A percentile compares a stretch with the other conserved stretches of the same genome.
Conservation (phyloP, 2,888 invertebrate genomes). For the Carcina quercana region DNA sequence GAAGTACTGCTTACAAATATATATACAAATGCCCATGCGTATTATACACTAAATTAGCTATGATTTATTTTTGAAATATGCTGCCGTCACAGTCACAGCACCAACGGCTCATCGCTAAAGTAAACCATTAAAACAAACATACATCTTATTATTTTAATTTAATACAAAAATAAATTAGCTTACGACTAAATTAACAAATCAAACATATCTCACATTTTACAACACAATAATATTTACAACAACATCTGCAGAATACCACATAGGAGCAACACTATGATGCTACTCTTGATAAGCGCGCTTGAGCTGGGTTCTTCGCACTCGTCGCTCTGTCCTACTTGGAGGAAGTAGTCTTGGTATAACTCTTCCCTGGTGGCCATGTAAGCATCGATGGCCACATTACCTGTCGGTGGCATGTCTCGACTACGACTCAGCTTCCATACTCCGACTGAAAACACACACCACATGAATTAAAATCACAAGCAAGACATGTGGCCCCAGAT, state of each 20-base stretch:
- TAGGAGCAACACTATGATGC: constrained; percentile 43
- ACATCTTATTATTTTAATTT: too few species aligned
- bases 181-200: too few species aligned
- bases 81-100: too few species aligned
- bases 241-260: constrained; percentile 36
- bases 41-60: too few species aligned
- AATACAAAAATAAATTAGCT: too few species aligned
- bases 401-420: constrained; percentile 25
- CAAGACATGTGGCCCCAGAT: background rate
- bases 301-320: constrained; percentile 50
- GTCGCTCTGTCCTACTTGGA: constrained; percentile 31
- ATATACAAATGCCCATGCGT: too few species aligned
- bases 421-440: constrained; percentile 54
- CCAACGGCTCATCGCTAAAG: too few species aligned
- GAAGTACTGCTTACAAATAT: too few species aligned
- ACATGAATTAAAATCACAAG: constrained; percentile 3
- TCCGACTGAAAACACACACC: constrained; percentile 43
- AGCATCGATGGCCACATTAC: constrained; percentile 25
- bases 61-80: too few species aligned
- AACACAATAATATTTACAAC: too few species aligned
- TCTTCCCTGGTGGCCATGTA: constrained; percentile 33
- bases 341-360: constrained; percentile 44
- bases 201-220: too few species aligned
- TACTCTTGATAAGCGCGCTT: constrained; percentile 40
- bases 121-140: too few species aligned